Evolutionary conservation across 2,113 vertebrate genomes (phyloP).

Genomic region (Regulus satrapa): DNA sequence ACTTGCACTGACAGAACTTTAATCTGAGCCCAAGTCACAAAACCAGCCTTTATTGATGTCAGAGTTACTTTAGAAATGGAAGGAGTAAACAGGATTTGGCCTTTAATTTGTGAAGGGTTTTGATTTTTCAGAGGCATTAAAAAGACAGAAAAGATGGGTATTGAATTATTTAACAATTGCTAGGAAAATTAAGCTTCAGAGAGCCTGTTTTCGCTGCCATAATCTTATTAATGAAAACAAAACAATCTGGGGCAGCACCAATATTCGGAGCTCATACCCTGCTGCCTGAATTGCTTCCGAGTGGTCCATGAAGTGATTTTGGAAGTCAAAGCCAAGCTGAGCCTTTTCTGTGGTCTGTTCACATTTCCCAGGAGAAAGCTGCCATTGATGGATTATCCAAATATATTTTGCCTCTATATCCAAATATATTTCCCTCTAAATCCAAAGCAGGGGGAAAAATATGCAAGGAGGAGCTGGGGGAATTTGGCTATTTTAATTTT

Average conservation of each 20-base stretch:
- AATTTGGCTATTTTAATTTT: neutral
- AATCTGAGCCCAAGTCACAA: slow-evolving; percentile 27
- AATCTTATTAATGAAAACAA: slow-evolving; percentile 49
- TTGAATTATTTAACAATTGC: slow-evolving; percentile 65
- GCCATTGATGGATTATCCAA: neutral
- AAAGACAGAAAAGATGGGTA: slow-evolving; percentile 43
- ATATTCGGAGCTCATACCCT: neutral
- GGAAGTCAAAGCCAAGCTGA: neutral
- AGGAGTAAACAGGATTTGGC: slow-evolving; percentile 55
- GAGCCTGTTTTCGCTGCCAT: neutral
- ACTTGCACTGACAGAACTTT: neutral
- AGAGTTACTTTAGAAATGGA: slow-evolving; percentile 12
- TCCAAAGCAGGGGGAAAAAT: neutral
- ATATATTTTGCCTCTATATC: neutral
- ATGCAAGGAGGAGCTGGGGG: neutral
- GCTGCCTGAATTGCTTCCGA: slow-evolving; percentile 3
- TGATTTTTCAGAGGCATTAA: slow-evolving; percentile 39
- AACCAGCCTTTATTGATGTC: slow-evolving; percentile 8
- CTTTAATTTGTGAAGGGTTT: slow-evolving; percentile 44
- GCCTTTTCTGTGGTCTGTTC: slow-evolving; percentile 22
- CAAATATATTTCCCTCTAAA: neutral
- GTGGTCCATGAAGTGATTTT: neutral
- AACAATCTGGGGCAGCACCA: neutral
- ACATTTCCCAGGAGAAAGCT: neutral
- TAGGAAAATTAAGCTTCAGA: slow-evolving; percentile 35